These are phyloP conservation scores for Kryphioiulus occultus DNA, from an alignment of 2,888 invertebrate species.

Conservation along the genomic window DNA sequence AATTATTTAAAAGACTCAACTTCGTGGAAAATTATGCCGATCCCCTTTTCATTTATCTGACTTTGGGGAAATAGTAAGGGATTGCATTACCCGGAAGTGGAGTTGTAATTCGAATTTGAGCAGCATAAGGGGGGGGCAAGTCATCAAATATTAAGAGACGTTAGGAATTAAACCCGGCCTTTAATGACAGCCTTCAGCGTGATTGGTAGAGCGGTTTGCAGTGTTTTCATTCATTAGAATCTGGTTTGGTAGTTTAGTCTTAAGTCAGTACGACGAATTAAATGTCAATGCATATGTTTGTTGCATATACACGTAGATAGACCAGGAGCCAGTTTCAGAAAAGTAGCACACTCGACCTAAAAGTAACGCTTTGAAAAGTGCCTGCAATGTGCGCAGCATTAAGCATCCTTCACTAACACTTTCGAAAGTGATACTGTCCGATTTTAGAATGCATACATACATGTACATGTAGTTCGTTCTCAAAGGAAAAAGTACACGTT, in stretches of 20 bases:
- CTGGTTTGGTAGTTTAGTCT: background rate
- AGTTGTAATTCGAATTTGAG: background rate
- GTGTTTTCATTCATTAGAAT: background rate
- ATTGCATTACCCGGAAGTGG: background rate
- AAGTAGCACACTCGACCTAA: too few relatives aligned
- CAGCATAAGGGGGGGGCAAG: background rate
- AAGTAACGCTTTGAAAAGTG: too few relatives aligned
- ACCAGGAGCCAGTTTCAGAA: too few relatives aligned
- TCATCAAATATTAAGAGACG: background rate
- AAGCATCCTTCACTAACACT: too few relatives aligned
- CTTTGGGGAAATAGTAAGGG: background rate
- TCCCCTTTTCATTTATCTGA: constrained; percentile 14
- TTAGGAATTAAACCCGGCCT: background rate
- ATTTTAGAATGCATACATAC: too few relatives aligned
- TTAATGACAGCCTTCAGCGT: background rate
- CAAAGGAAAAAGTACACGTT: too few relatives aligned
- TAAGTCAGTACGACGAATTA: too few relatives aligned
- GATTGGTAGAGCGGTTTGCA: background rate
- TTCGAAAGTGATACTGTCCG: too few relatives aligned
- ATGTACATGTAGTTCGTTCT: too few relatives aligned
- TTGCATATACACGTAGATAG: too few relatives aligned
- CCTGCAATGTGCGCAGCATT: too few relatives aligned
- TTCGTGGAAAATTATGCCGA: background rate
- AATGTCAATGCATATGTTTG: too few relatives aligned
- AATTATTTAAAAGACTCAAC: constrained; percentile 9